Conservation (phyloP, 2,888 invertebrate species). For the Coenonympha glycerion region DNA sequence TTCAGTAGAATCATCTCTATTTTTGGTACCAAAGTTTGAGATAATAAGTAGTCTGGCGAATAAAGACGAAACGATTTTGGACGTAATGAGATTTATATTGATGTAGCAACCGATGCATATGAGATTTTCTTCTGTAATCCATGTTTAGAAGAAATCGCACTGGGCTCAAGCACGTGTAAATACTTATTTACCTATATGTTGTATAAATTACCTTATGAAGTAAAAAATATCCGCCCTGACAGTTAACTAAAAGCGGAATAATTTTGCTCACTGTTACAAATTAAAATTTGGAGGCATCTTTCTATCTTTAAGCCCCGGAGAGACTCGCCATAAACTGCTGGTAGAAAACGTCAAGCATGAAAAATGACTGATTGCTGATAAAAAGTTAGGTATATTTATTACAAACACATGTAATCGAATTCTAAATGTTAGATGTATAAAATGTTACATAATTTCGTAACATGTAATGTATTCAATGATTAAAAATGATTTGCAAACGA, state of each 20-base stretch:
- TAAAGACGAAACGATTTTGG: constrained; percentile 29
- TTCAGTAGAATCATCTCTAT: constrained; percentile 71
- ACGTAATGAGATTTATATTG: constrained; percentile 25
- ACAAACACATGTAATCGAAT: constrained; percentile 32
- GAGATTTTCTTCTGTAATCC: constrained; percentile 35
- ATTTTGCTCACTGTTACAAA: constrained; percentile 32
- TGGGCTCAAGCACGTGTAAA: constrained; percentile 21
- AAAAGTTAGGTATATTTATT: constrained; percentile 24
- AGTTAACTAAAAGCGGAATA: constrained; percentile 33
- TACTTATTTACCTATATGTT: constrained; percentile 14
- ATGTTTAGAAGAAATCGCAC: constrained; percentile 20
- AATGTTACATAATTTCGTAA: constrained; percentile 26
- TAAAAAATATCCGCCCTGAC: constrained; percentile 32
- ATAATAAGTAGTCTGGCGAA: constrained; percentile 41
- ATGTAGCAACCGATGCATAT: constrained; percentile 5
- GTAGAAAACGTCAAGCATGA: constrained; percentile 23
- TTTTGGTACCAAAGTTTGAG: constrained; percentile 66
- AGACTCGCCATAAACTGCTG: constrained; percentile 20
- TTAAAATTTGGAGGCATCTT: constrained; percentile 24
- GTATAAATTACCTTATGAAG: constrained; percentile 26
- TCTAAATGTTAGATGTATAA: constrained; percentile 36
- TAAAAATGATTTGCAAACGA: constrained; percentile 18
- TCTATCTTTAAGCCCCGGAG: constrained; percentile 25
- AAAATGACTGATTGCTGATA: constrained; percentile 32
- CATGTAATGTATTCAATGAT: constrained; percentile 20